Evolutionary conservation across 23 tunicate species (phyloP).

Genomic region (Pegea sp.): DNA sequence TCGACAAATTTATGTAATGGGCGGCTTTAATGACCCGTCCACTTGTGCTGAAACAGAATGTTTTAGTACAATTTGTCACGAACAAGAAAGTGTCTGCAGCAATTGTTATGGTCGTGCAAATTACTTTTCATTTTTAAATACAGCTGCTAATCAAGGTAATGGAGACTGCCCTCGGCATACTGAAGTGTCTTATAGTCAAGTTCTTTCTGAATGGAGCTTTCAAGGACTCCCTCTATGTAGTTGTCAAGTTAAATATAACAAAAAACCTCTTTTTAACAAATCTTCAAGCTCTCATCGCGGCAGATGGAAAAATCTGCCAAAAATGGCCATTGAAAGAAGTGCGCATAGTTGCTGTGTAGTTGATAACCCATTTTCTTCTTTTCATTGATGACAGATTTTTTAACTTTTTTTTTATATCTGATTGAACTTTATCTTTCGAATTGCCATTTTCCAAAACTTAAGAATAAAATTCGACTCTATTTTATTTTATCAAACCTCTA

Average conservation of each 20-base stretch:
- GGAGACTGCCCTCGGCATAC: no score
- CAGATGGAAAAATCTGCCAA: constrained; percentile 28
- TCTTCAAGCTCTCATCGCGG: neutral
- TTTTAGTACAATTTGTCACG: constrained; percentile 14
- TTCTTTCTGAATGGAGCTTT: neutral
- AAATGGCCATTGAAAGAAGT: constrained; percentile 45
- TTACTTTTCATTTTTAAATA: no score
- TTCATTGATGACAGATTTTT: no score
- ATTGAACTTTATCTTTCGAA: no score
- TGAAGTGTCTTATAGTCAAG: neutral
- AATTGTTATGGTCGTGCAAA: neutral
- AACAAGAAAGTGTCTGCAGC: neutral
- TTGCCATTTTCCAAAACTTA: no score
- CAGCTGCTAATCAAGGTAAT: neutral
- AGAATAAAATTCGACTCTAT: no score
- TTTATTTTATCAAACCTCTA: no score
- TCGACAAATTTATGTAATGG: constrained; percentile 27
- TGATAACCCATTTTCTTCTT: constrained; percentile 16
- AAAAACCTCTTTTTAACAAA: neutral
- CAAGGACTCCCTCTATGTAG: neutral
- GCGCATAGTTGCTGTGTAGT: constrained; percentile 74
- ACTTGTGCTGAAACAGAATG: constrained; percentile 65
- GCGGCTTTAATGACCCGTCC: constrained; percentile 49
- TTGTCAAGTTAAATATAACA: neutral
- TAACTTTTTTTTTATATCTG: no score